A percentile compares a stretch with the other conserved stretches of the same genome.
phyloP scores from a whole-genome alignment of 2,113 vertebrate genomes.

The Malurus melanocephalus region DNA sequence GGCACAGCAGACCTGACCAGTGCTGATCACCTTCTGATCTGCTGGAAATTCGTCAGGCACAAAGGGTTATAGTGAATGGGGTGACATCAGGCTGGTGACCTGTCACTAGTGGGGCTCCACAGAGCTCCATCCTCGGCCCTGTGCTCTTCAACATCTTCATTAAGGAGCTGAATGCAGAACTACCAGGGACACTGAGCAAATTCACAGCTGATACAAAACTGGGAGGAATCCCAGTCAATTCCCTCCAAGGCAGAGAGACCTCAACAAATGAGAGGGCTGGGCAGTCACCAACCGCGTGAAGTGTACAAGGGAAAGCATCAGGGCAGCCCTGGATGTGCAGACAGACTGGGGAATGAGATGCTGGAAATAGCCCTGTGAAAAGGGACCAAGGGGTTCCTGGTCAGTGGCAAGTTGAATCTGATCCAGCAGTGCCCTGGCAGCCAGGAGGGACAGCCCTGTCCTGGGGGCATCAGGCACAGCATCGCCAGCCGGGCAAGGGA shows the following conservation, averaged over 20 bases:
- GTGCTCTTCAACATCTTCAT: not conserved
- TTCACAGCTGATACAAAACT: not conserved
- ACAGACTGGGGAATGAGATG: not conserved
- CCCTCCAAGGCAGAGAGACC: not conserved
- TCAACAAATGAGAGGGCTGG: not conserved
- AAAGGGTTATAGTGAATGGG: not conserved
- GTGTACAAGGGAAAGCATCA: not conserved
- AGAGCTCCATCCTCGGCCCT: not conserved
- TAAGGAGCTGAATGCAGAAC: not conserved
- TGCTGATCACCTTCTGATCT: not conserved
- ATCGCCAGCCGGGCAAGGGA: rapidly evolving
- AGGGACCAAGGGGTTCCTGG: rapidly evolving
- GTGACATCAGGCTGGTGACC: not conserved
- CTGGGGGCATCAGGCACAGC: not conserved
- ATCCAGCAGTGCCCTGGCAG: not conserved
- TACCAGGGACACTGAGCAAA: not conserved
- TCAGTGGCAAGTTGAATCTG: rapidly evolving
- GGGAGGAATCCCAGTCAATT: not conserved
- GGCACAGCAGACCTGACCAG: not conserved
- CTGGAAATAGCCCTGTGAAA: not conserved
- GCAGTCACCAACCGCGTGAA: not conserved
- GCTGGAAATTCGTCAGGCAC: not conserved
- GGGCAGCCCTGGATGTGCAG: not conserved
- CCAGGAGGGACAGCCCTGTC: rapidly evolving
- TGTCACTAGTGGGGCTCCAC: no score